phyloP scores from a whole-genome alignment of 2,888 invertebrate genomes.

The Diogma glabrata region DNA sequence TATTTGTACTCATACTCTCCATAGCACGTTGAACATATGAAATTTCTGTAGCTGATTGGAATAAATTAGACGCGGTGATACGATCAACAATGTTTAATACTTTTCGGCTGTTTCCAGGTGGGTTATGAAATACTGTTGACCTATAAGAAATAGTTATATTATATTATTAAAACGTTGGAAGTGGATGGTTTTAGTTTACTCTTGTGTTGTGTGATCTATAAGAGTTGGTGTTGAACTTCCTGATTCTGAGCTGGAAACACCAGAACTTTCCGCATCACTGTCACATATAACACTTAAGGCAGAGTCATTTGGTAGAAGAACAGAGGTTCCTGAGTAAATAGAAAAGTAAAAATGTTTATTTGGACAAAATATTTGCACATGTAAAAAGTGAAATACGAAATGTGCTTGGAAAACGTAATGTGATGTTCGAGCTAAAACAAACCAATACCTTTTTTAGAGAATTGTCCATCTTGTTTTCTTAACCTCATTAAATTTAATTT shows the following conservation, averaged over 20 bases:
- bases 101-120: constrained; percentile 31
- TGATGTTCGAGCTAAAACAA: not conserved
- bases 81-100: constrained; percentile 36
- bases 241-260: constrained; percentile 33
- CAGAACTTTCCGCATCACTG: constrained; percentile 35
- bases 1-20: constrained; percentile 62
- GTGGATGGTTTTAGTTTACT: too few relatives aligned
- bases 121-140: constrained; percentile 24
- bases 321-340: not conserved
- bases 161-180: too few relatives aligned
- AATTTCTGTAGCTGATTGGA: constrained; percentile 43
- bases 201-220: constrained; percentile 19
- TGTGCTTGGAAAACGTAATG: too few relatives aligned
- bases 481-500: constrained; percentile 52
- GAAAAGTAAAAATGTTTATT: not conserved
- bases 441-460: too few relatives aligned
- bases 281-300: constrained; percentile 29
- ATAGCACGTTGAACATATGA: constrained; percentile 62
- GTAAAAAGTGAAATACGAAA: too few relatives aligned
- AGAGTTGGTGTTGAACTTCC: constrained; percentile 24
- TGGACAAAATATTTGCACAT: too few relatives aligned
- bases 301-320: not conserved
- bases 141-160: too few relatives aligned
- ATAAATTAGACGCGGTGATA: constrained; percentile 39
- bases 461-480: constrained; percentile 27